phyloP scores from a whole-genome alignment of 2,797 vertebrate species.

The Oophaga sylvatica region DNA sequence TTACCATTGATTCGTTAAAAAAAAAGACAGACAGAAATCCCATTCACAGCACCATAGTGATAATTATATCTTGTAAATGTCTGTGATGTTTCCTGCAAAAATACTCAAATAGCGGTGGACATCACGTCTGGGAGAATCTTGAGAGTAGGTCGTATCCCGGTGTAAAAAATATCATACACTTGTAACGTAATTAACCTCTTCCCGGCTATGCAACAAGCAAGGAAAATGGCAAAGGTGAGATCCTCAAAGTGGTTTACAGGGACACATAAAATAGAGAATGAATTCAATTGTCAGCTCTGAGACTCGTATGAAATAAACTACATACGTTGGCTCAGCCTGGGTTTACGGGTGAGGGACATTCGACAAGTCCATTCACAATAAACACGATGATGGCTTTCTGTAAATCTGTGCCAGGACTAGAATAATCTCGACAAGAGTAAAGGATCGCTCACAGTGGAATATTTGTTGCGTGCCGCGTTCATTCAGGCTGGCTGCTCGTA shows the following conservation, averaged over 20 bases:
- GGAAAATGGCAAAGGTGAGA: background rate
- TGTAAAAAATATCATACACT: conserved; percentile 43
- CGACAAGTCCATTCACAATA: background rate
- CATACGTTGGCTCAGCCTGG: too few species aligned
- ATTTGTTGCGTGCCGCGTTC: background rate
- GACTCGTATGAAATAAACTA: background rate
- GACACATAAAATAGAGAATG: background rate
- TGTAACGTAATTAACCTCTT: conserved; percentile 40
- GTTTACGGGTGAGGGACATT: background rate
- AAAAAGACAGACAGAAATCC: conserved; percentile 32
- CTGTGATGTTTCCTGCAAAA: conserved; percentile 52
- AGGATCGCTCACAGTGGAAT: background rate
- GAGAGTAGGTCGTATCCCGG: conserved; percentile 13
- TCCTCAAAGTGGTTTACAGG: background rate
- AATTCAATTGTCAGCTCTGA: background rate
- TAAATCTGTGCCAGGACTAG: conserved; percentile 11
- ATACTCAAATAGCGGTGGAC: conserved; percentile 21
- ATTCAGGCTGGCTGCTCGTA: background rate
- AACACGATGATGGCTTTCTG: background rate
- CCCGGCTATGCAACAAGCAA: too few species aligned
- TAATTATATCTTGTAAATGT: conserved; percentile 56
- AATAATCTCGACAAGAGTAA: background rate
- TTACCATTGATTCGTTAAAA: conserved; percentile 43
- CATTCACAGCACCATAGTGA: conserved; percentile 41
- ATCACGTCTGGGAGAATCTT: conserved; percentile 24